Evolutionary conservation across 2,113 vertebrate genomes (phyloP), one percentile per base, ranked within the genome.

Genomic region (Hymenochirus boettgeri): DNA sequence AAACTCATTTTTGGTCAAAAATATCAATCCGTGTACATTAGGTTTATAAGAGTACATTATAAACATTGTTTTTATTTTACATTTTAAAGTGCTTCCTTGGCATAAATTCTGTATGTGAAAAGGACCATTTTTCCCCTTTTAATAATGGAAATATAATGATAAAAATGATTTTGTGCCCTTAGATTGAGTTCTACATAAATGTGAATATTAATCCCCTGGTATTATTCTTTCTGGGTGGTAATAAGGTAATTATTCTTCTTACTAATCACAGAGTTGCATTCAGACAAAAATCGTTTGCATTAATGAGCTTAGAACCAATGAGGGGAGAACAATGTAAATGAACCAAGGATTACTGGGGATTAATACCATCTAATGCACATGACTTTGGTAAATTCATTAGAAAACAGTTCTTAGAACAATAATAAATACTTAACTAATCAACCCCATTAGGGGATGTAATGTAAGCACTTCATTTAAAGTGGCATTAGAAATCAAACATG

Each of bases 201-300:
- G 8, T 17, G 17, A 7, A 39, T 57, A 51, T 27, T 66, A 66
- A 66, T 66, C 45, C 54, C 64, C 39, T 26, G 5, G n/a, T 19
- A 19, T 39, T 42, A 48, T 29, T 66, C 46, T 37, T 66, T 66
- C 55, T 52, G 29, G 63, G 54, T 24, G 73, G 80, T 83, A 80
- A 79, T 72, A 76, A 76, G 75, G 73, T 82, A 80, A 83, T 86
- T 82, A 77, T 82, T 81, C 76, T 77, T 85, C 81, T 82, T 81
- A 76, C 80, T 77, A 82, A 78, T 80, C 84, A 80, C 80, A 72
- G 81, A 80, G 79, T 80, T 75, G 82, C 77, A 80, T 84, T 82
- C 79, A 82, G 83, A 81, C 79, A 83, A 84, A 87, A 87, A 87
- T 87, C 79, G 85, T 86, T 85, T 84, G 77, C 81, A 82, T 80